Conservation (phyloP, 2,797 vertebrate species). For the Threskiornis aethiopicus region DNA sequence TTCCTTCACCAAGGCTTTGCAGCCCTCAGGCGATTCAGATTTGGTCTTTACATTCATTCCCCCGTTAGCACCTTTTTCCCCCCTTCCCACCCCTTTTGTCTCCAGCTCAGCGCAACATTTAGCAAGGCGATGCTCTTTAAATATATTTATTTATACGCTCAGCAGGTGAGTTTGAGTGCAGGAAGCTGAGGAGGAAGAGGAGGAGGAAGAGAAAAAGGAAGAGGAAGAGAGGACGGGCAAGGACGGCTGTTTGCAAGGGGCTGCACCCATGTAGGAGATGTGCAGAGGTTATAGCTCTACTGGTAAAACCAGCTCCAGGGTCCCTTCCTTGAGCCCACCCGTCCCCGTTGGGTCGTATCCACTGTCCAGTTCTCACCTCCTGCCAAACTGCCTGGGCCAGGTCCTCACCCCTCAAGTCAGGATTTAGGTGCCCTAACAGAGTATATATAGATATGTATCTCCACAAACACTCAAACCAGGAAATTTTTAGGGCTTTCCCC, state of each 20-base stretch:
- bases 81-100: background rate
- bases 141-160: fast-evolving
- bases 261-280: background rate
- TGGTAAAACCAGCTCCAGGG: background rate
- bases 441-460: no score
- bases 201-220: background rate
- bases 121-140: background rate
- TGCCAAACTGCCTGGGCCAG: background rate
- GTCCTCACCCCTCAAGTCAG: background rate
- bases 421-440: background rate
- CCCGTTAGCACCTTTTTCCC: background rate
- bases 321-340: background rate
- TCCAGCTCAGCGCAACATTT: background rate
- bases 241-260: background rate
- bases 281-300: background rate
- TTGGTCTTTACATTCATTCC: background rate
- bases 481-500: background rate
- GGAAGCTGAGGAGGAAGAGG: background rate
- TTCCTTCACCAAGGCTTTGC: background rate
- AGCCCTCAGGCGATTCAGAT: background rate
- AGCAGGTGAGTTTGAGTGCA: background rate
- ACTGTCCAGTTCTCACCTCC: background rate
- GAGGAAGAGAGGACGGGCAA: fast-evolving
- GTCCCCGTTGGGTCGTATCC: fast-evolving
- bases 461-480: background rate